phyloP scores from a whole-genome alignment of 1,140 invertebrate species.

The Drosophila orena region DNA sequence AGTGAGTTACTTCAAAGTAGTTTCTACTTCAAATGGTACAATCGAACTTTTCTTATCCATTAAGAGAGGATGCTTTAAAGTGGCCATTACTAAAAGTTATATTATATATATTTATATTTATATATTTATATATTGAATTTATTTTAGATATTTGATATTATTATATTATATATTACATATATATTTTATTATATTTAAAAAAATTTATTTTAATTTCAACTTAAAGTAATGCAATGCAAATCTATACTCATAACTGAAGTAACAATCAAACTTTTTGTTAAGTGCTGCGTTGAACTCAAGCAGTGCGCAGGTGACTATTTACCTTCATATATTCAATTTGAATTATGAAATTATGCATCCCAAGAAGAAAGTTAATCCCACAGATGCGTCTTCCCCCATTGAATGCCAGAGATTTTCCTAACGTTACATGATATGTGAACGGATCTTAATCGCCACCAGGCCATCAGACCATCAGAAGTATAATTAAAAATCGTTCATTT shows the following conservation, averaged over 20 bases:
- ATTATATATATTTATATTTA: too few relatives aligned
- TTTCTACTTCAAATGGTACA: too few relatives aligned
- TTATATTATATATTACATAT: too few relatives aligned
- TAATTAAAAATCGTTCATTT: conserved; percentile 78
- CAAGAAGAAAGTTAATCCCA: conserved; percentile 24
- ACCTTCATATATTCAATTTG: conserved; percentile 37
- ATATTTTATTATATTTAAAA: too few relatives aligned
- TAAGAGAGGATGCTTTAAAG: too few relatives aligned
- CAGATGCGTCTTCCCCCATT: conserved; percentile 28
- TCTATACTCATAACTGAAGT: not conserved
- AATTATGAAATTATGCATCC: conserved; percentile 68
- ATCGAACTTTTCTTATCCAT: too few relatives aligned
- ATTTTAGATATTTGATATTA: too few relatives aligned
- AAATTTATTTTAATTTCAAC: too few relatives aligned
- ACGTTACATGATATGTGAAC: conserved; percentile 56
- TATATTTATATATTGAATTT: too few relatives aligned
- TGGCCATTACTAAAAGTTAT: too few relatives aligned
- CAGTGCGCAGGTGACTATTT: conserved; percentile 56
- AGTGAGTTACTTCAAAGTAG: too few relatives aligned
- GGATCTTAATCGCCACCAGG: conserved; percentile 60
- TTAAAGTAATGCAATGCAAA: not conserved
- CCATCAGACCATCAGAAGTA: conserved; percentile 19
- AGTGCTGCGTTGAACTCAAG: not conserved
- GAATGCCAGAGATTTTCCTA: conserved; percentile 34
- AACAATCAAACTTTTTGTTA: not conserved